Conservation (phyloP, 2,797 vertebrate genomes). For the Pipistrellus nathusii region DNA sequence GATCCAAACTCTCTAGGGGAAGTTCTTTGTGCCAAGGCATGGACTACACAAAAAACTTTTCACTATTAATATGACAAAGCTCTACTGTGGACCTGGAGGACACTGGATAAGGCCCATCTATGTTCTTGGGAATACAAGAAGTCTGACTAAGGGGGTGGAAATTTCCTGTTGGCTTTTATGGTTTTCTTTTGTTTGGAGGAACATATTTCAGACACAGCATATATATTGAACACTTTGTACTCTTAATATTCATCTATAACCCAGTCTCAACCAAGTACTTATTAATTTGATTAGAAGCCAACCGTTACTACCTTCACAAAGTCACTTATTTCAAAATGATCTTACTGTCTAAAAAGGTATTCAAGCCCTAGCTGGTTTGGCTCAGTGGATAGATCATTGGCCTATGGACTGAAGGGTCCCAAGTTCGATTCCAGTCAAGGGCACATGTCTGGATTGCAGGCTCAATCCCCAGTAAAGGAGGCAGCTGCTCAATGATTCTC, state of each 20-base stretch:
- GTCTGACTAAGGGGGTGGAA: conserved; percentile 54
- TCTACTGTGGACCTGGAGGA: conserved; percentile 53
- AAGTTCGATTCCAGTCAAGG: no score
- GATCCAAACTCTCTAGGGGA: conserved; percentile 46
- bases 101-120: conserved; percentile 32
- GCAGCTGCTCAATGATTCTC: no score
- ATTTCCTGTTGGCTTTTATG: conserved; percentile 67
- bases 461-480: no score
- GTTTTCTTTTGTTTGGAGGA: conserved; percentile 58
- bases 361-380: not conserved
- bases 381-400: no score
- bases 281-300: conserved; percentile 50
- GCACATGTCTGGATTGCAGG: no score
- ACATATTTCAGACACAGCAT: conserved; percentile 29
- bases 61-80: conserved; percentile 50
- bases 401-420: no score
- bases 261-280: conserved; percentile 46
- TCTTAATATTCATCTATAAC: conserved; percentile 34
- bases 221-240: conserved; percentile 42
- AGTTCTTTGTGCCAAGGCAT: conserved; percentile 62
- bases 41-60: conserved; percentile 9
- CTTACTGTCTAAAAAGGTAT: conserved; percentile 11
- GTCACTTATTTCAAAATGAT: conserved; percentile 15
- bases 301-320: conserved; percentile 32
- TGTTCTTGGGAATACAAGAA: not conserved